phyloP scores from a whole-genome alignment of 2,113 vertebrate genomes.

The Ptilorrhoa leucosticta region DNA sequence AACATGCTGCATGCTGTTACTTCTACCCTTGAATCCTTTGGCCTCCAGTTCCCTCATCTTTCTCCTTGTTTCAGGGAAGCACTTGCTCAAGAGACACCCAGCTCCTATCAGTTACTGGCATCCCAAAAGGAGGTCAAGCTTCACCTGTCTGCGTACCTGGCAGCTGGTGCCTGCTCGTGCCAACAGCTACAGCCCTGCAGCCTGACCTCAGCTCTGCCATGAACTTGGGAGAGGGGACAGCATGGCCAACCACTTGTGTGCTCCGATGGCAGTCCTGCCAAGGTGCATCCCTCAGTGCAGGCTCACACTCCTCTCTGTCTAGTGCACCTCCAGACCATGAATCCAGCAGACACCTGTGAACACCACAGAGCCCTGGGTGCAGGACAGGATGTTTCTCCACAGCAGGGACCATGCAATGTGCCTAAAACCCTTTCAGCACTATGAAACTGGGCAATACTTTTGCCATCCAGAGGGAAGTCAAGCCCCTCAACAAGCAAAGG shows the following conservation, averaged over 20 bases:
- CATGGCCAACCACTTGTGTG: not conserved
- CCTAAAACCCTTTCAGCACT: not conserved
- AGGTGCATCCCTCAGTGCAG: not conserved
- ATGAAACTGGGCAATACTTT: not conserved
- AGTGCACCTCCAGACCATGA: not conserved
- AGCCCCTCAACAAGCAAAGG: not conserved
- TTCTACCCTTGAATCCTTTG: not conserved
- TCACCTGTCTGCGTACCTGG: not conserved
- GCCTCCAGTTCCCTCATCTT: not conserved
- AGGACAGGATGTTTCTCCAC: not conserved
- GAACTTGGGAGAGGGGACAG: not conserved
- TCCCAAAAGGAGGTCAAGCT: not conserved
- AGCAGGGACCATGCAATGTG: not conserved
- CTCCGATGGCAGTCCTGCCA: not conserved
- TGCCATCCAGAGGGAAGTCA: not conserved
- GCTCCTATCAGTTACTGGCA: not conserved
- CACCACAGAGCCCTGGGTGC: not conserved
- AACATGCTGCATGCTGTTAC: not conserved
- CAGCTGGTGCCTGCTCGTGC: not conserved
- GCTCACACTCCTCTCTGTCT: not conserved
- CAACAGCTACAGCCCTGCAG: not conserved
- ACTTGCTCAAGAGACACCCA: not conserved
- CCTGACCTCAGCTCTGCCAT: not conserved
- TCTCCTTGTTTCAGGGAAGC: not conserved
- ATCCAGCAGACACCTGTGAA: not conserved